Evolutionary conservation across 2,888 invertebrate genomes (phyloP), one percentile per base, ranked within the genome.

Genomic region (Notocelia uddmanniana): DNA sequence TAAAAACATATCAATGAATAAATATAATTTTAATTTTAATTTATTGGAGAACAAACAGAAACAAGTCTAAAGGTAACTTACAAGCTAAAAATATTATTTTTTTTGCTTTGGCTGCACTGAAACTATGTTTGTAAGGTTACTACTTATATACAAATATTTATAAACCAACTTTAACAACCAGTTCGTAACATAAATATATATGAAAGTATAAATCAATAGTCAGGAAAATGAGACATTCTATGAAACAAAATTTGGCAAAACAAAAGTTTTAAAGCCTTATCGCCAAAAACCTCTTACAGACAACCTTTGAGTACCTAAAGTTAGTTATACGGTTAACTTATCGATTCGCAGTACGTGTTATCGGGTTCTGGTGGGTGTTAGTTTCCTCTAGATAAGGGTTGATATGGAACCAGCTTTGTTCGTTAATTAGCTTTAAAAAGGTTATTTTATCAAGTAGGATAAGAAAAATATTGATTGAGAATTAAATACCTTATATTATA

Each of bases 371-470:
- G 67, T 60, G 72, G 72, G 50, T 62, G 72, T 72, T 34, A 62
- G 67, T 72, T 72, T 72, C 72, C 72, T 72, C 62, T 10, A 48
- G 72, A 72, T 72, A 72, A 72, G 50, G 52, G 9, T 18, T 54
- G 59, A 71, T 71, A 71, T 45, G 21, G 62, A 31, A 60, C 52
- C 31, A 54, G 66, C 66, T 55, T 54, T 57, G 69, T 69, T 57
- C 48, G 54, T 48, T 71, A 71, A 71, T 71, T 71, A 71, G 71
- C 54, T 59, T 41, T 54, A 18, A 66, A 71, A 48, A 23, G 19
- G 63, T 71, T 50, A 58, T 63, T 41, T 66, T 70, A 66, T 66
- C 71, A 52, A 59, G 31, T 21, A 6, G 48, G 41, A 58, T 70
- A 70, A 64, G 19, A 50, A 31, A 19, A 13, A 15, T 52, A 50